Base-by-base conservation (phyloP, 1,140 invertebrate genomes). In the Brachionus paranguensis region DNA sequence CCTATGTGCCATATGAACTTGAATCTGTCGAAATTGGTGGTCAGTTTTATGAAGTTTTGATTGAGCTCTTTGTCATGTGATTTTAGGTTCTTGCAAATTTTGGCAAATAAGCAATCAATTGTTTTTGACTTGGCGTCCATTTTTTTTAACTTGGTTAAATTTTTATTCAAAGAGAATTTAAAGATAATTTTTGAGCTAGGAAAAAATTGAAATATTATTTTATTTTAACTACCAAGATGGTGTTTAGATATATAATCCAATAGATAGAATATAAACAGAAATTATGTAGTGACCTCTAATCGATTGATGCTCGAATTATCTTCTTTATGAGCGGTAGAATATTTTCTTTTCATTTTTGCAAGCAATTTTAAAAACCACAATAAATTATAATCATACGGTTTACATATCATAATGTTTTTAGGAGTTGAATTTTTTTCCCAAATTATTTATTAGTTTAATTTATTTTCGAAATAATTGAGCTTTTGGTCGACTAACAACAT, bases 1-100 rank as follows among this genome's bases (percentile, higher is more conserved):
- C 53, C n/a, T 41, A 81, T 41, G 27, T 64, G 78, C 78, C 78
- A 81, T 14, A 81, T 68, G n/a, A 81, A 81, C 27, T 81, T 81
- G 27, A 81, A 81, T 68, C 78, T 17, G 14, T 60, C 50, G 27
- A 81, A 81, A 47, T 81, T 81, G 4, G 50, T 81, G 29, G 27
- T 81, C 20, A 81, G 41, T 43, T 81, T 60, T 14, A 81, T 81
- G 27, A 81, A 81, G 24, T 68, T 81, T 47, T 81, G 17, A 81
- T 81, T 81, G 33, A 81, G 64, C n/a, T 81, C 17, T 43, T 60
- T 81, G 14, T 81, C 78, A 68, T 64, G 20, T 11, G 33, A 20
- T 45, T 65, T 81, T 47, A 81, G 29, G 12, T 68, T 11, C 17
- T 81, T 81, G 78, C 78, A 81, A 64, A 68, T 37, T 60, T 81